Base-by-base conservation (phyloP, 2,888 invertebrate species). In the Myathropa florea region DNA sequence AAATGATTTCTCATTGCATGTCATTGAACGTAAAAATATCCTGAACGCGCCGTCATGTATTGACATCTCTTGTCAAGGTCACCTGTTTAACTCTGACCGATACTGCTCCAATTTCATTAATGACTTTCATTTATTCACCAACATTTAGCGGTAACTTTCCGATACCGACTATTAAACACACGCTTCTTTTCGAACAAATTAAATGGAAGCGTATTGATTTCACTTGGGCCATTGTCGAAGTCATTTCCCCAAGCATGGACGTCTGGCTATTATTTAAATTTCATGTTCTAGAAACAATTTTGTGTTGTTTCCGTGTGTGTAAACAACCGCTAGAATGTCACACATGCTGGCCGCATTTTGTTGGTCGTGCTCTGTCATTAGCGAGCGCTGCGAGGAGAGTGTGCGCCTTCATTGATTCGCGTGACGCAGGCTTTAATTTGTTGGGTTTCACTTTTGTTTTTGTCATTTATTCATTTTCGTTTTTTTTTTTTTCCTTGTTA, bases 361-460 rank as follows among this genome's bases (percentile, higher is more conserved):
- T 7, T 46, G 46, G 46, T 46, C 46, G 46, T 46, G 46, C 46
- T 18, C 1, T 18, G 46, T 7, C 46, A 33, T 33, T 33, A 10
- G 33, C 33, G 33, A 53, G 4, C 9, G 57, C 14, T 9, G 55
- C 0, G 24, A 24, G 4, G 23, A 24, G 57, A 14, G 23, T 53
- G 46, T 63, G 46, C 21, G 33, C 28, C 39, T 64, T 36, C 33
- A 75, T 57, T 59, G 28, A 75, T 59, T 76, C 67, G 30, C 59
- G 30, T 67, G 76, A 76, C 76, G 76, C 67, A 67, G 46, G 33
- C 61, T 68, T 18, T 68, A 68, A 61, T 60, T 53, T 39, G 60
- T 28, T 18, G 39, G 24, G 46, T 67, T 60, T 61, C 46, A 46
- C 28, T 67, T 60, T 67, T 76, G 36, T 24, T 23, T 46, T 46